Percentiles rank a stretch among this genome's conserved stretches.
phyloP scores from a whole-genome alignment of 1,140 invertebrate genomes.

The Tetramorium alpestre region DNA sequence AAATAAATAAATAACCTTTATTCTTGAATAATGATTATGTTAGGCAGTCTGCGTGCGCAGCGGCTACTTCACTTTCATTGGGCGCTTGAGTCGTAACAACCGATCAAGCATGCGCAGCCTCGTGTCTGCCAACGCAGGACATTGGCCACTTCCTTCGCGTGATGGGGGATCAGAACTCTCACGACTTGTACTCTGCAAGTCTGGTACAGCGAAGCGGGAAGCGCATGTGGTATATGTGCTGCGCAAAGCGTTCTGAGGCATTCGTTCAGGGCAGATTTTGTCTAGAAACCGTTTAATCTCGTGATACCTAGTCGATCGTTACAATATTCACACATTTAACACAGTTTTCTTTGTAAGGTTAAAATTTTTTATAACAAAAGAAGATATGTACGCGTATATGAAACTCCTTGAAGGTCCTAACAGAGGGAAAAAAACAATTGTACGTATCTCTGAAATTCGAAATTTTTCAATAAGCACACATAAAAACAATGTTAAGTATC shows the following conservation, averaged over 20 bases:
- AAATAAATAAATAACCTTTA: background rate
- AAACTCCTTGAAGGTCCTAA: constrained; percentile 9
- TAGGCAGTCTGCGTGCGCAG: background rate
- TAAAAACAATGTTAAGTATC: constrained; percentile 1
- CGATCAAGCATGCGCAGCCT: background rate
- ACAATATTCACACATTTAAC: background rate
- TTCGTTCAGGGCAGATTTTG: no score
- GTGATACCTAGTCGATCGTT: background rate
- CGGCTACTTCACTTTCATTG: background rate
- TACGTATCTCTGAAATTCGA: background rate
- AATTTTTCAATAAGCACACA: constrained; percentile 4
- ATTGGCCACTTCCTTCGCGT: background rate
- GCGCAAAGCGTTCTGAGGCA: no score
- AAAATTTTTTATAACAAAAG: background rate
- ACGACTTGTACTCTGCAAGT: no score
- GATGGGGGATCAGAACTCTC: no score
- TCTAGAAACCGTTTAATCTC: background rate
- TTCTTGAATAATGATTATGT: background rate
- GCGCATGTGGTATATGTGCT: no score
- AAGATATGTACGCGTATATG: background rate
- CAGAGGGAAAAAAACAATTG: constrained; percentile 10
- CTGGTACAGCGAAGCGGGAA: background rate
- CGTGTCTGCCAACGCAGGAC: background rate
- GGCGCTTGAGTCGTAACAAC: background rate
- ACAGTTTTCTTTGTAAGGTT: background rate